Evolutionary conservation across 2,797 vertebrate species (phyloP).

Genomic region (Selene dorsalis): DNA sequence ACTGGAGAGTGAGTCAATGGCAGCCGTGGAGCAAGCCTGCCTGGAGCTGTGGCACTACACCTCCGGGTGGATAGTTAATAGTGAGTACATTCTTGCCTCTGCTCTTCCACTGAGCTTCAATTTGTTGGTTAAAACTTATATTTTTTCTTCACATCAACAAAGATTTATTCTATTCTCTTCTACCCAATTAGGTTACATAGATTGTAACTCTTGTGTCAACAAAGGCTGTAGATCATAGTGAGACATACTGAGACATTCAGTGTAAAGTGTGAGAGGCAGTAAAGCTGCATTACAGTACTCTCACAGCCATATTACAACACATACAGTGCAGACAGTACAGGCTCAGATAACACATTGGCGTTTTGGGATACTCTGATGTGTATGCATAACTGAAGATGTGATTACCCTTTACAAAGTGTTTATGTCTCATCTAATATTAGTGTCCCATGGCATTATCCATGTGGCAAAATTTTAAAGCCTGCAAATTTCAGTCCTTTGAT

Average conservation of each 20-base stretch:
- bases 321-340: neutral
- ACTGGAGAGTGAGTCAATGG: constrained; percentile 82
- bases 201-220: neutral
- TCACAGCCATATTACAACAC: no score
- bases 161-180: no score
- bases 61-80: fast-evolving
- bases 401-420: neutral
- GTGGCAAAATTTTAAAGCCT: neutral
- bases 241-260: no score
- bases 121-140: neutral
- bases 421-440: neutral
- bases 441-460: neutral
- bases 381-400: no score
- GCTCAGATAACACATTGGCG: neutral
- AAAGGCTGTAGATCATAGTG: neutral
- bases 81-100: constrained; percentile 65
- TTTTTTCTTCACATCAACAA: no score
- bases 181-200: no score
- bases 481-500: constrained; percentile 5
- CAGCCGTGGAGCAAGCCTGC: constrained; percentile 74
- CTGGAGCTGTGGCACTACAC: constrained; percentile 81
- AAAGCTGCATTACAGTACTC: no score
- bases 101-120: neutral
- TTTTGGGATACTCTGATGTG: neutral
- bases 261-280: no score